These are phyloP conservation scores for Pogona vitticeps DNA, from an alignment of 2,113 vertebrate genomes.

Conservation along the genomic window DNA sequence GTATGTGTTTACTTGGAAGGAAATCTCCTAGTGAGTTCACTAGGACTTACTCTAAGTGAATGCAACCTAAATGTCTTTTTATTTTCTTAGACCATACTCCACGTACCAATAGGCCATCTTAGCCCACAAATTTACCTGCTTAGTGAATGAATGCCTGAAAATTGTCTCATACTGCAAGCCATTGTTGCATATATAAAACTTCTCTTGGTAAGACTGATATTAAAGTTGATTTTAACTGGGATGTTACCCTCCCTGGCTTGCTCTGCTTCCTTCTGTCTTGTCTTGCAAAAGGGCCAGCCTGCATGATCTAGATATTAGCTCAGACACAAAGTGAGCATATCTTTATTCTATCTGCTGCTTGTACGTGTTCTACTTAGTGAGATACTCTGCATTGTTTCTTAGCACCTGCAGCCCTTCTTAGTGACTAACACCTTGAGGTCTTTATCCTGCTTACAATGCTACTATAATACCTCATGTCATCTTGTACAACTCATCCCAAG, in stretches of 20 bases:
- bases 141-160: background rate
- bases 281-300: background rate
- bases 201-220: background rate
- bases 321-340: background rate
- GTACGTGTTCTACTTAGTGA: background rate
- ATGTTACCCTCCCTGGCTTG: background rate
- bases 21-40: no score
- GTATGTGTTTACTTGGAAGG: no score
- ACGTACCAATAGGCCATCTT: no score
- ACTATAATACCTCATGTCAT: background rate
- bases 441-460: background rate
- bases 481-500: background rate
- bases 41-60: no score
- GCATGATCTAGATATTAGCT: background rate
- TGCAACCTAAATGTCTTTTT: background rate
- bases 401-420: background rate
- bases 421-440: background rate
- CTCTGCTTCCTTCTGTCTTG: background rate
- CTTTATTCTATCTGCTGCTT: background rate
- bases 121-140: background rate
- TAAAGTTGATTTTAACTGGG: background rate
- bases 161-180: no score
- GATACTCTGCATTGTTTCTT: background rate
- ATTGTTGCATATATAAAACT: background rate
- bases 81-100: background rate